Base-by-base conservation (phyloP, 2,888 invertebrate species). In the Choristoneura rosaceana region DNA sequence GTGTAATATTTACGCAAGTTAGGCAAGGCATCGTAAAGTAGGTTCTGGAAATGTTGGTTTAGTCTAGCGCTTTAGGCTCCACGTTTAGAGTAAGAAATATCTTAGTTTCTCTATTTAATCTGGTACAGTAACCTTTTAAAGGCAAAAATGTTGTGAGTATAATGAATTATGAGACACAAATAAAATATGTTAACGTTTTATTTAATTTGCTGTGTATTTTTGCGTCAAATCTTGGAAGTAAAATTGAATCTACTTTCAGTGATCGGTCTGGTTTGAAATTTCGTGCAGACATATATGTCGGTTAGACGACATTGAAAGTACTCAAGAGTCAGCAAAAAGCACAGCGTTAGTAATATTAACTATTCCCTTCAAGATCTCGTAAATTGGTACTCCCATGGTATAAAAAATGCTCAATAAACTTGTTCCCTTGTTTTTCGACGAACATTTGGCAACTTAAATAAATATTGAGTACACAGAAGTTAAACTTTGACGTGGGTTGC, bases 381-480 rank as follows among this genome's bases (percentile, higher is more conserved):
- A 38, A 47, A 47, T 10, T 10, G 7, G n/a, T 14, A 10, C 25
- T 8, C 14, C 7, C 8, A 50, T 3, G 17, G 10, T 34, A 33
- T 33, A 47, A 33, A 15, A 45, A 4, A 34, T 25, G 55, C 55
- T n/a, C 38, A 55, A 55, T 41, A 55, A 66, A 55, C 55, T 66
- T 66, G 15, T 41, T 34, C 52, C 17, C 52, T 52, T 50, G 15
- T 10, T 52, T n/a, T 15, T 17, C 34, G 17, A 55, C 66, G 14
- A 58, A 47, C 55, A 17, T 61, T 66, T 67, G 62, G 25, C 17
- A 61, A 70, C 41, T 58, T 63, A 74, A 78, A 78, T 78, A 74
- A 86, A 87, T 86, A 85, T 84, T 82, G 82, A 87, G 81, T 78
- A 77, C 74, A 76, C 75, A 77, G 76, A 80, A 79, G 80, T 80